These are phyloP conservation scores for Coptotermes formosanus DNA, from an alignment of 1,140 invertebrate species.

Conservation along the genomic window DNA sequence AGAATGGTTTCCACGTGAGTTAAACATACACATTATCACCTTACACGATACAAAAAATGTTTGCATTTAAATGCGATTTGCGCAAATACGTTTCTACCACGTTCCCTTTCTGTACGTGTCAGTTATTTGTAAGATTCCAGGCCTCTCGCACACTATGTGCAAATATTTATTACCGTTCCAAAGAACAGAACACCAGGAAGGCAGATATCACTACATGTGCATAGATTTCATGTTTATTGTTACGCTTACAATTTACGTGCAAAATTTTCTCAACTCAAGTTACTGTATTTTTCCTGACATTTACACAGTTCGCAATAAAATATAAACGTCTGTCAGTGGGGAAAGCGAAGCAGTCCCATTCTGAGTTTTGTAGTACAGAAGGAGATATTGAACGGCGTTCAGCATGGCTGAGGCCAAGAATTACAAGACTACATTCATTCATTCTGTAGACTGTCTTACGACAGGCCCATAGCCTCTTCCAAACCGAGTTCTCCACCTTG, in stretches of 20 bases:
- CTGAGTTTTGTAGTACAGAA: too few species aligned
- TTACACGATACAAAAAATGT: not conserved
- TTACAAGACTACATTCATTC: too few species aligned
- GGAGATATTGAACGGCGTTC: too few species aligned
- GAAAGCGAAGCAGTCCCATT: too few species aligned
- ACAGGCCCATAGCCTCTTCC: too few species aligned
- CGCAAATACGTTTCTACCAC: not conserved
- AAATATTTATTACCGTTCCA: not conserved
- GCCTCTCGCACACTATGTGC: not conserved
- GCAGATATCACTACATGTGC: not conserved
- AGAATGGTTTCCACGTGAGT: too few species aligned
- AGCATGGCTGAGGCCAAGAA: too few species aligned
- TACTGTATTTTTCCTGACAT: not conserved
- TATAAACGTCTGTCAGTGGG: not conserved
- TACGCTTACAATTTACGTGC: not conserved
- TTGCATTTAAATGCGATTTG: not conserved
- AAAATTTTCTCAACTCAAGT: not conserved
- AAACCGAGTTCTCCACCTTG: too few species aligned
- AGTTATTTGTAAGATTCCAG: not conserved
- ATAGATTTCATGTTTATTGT: not conserved
- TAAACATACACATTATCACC: too few species aligned
- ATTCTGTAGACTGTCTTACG: too few species aligned
- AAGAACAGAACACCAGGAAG: not conserved
- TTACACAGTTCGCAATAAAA: not conserved
- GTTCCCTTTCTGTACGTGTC: not conserved